Percentiles rank a stretch among this genome's conserved stretches.
phyloP scores from a whole-genome alignment of 2,113 vertebrate genomes.

The Paradoxurus hermaphroditus region DNA sequence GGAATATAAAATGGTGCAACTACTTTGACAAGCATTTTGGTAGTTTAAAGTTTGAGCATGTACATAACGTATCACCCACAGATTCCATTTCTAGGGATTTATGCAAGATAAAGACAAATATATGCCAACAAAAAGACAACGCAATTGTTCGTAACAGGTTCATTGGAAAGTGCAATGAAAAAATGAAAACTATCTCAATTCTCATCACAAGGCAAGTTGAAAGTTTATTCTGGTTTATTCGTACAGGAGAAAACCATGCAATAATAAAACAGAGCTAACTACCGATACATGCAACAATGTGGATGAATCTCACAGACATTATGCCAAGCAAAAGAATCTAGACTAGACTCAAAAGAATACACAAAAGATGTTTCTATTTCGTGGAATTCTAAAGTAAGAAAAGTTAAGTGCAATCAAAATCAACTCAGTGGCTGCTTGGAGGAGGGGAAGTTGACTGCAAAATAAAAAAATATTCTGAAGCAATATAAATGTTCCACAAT shows the following conservation, averaged over 20 bases:
- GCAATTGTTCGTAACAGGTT: neutral
- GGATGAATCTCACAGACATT: neutral
- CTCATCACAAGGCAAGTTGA: neutral
- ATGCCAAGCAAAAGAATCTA: neutral
- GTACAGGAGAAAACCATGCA: neutral
- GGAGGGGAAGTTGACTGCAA: neutral
- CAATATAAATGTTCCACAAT: neutral
- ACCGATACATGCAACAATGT: neutral
- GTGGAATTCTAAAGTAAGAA: neutral
- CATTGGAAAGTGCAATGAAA: neutral
- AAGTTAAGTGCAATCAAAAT: neutral
- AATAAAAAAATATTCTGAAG: neutral
- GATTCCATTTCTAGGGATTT: neutral
- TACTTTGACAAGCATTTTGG: neutral
- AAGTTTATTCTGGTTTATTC: neutral
- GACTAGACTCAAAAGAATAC: neutral
- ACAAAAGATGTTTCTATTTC: neutral
- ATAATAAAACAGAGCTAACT: neutral
- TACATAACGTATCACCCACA: neutral
- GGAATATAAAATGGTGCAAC: neutral
- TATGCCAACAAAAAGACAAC: neutral
- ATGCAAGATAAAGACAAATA: neutral
- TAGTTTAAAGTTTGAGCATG: neutral
- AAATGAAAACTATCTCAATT: neutral
- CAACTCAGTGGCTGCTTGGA: neutral